Conservation (phyloP, 2,888 invertebrate species). For the Drosophila maculinotata region DNA sequence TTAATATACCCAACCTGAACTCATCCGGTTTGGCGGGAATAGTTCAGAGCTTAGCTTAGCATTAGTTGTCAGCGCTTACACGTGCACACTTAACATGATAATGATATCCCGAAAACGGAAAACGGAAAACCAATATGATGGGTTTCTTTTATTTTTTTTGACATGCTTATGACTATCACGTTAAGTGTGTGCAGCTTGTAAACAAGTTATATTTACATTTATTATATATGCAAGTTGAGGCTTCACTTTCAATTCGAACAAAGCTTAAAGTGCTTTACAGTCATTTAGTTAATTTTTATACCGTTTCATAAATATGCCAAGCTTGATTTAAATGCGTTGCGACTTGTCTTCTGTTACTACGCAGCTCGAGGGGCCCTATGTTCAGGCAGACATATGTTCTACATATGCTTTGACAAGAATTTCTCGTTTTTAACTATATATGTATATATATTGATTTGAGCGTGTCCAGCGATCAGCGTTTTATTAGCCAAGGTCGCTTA, state of each 20-base stretch:
- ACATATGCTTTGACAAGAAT: conserved; percentile 39
- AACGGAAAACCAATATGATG: neutral
- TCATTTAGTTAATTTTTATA: conserved; percentile 21
- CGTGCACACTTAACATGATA: conserved; percentile 14
- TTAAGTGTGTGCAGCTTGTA: too few species aligned
- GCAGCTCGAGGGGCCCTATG: neutral
- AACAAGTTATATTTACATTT: conserved; percentile 28
- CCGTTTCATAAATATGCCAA: conserved; percentile 13
- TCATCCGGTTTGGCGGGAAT: conserved; percentile 54
- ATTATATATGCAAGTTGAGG: conserved; percentile 8
- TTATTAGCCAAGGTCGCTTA: conserved; percentile 60
- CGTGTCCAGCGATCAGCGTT: conserved; percentile 12
- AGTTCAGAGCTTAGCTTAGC: conserved; percentile 14
- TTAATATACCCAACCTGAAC: conserved; percentile 10
- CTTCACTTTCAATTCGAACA: conserved; percentile 31
- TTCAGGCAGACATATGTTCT: conserved; percentile 26
- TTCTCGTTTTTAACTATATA: conserved; percentile 36
- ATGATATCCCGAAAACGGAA: conserved; percentile 4
- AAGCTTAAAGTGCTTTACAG: conserved; percentile 36
- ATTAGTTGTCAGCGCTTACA: conserved; percentile 14
- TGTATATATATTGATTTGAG: conserved; percentile 9
- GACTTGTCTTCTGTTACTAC: conserved; percentile 15
- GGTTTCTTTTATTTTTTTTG: too few species aligned
- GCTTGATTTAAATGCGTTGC: conserved; percentile 17
- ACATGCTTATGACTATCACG: too few species aligned